Conservation (phyloP, 2,797 vertebrate species). For the Morus bassanus region DNA sequence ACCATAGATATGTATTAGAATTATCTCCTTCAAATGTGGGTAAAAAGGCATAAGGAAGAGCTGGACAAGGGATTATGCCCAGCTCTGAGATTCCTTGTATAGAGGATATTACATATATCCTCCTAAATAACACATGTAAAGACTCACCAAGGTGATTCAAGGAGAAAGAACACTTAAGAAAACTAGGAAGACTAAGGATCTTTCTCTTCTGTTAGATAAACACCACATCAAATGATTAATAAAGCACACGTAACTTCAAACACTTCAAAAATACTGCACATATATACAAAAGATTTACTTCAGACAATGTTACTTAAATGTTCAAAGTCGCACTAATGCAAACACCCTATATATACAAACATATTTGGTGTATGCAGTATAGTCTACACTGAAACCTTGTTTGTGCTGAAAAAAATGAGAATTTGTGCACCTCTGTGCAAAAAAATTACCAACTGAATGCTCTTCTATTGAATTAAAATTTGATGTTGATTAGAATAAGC, state of each 20-base stretch:
- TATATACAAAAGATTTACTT: neutral
- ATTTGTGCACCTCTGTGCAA: neutral
- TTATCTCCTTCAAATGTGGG: neutral
- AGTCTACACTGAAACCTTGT: neutral
- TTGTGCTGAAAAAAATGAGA: neutral
- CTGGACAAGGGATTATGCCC: neutral
- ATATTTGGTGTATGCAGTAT: neutral
- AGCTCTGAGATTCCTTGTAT: neutral
- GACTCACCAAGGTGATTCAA: neutral
- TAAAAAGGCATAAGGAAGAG: neutral
- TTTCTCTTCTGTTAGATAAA: neutral
- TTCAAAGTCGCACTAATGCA: neutral
- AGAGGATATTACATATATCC: neutral
- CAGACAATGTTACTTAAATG: neutral
- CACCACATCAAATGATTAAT: neutral
- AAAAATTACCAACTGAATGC: neutral
- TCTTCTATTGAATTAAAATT: neutral
- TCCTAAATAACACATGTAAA: neutral
- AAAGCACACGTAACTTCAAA: neutral
- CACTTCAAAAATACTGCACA: neutral
- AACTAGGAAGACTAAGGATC: neutral
- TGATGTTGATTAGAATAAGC: neutral
- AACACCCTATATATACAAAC: neutral
- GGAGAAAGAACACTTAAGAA: neutral
- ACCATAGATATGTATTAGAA: neutral